phyloP scores from a whole-genome alignment of 2,888 invertebrate genomes.

The Linnaemya tessellans region DNA sequence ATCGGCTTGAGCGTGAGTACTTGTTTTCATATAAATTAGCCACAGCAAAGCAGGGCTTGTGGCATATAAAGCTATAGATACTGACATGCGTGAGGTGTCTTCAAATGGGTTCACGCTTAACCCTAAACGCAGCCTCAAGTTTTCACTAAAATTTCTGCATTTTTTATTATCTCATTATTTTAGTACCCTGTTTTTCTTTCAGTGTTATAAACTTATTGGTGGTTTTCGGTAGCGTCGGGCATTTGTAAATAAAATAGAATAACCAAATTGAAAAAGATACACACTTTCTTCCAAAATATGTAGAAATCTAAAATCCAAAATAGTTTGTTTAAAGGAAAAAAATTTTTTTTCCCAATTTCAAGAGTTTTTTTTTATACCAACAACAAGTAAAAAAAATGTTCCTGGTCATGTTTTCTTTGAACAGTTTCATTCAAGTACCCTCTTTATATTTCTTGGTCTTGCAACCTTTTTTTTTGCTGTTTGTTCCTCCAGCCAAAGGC shows the following conservation, averaged over 20 bases:
- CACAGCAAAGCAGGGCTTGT: too few relatives aligned
- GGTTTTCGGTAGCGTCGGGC: slow-evolving; percentile 51
- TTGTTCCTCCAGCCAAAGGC: background rate
- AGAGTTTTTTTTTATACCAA: slow-evolving; percentile 34
- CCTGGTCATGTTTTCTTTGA: slow-evolving; percentile 38
- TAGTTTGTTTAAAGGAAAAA: slow-evolving; percentile 55
- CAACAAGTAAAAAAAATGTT: slow-evolving; percentile 4
- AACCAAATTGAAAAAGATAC: slow-evolving; percentile 42
- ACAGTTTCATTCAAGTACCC: slow-evolving; percentile 19
- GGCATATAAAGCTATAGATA: too few relatives aligned
- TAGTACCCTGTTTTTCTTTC: slow-evolving; percentile 7
- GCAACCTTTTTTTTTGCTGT: slow-evolving; percentile 23
- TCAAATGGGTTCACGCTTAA: too few relatives aligned
- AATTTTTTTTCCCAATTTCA: slow-evolving; percentile 35
- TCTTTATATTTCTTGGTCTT: slow-evolving; percentile 2
- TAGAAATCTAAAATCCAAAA: slow-evolving; percentile 10
- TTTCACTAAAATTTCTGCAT: too few relatives aligned
- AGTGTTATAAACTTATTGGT: background rate
- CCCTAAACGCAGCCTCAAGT: too few relatives aligned
- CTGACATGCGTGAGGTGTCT: too few relatives aligned
- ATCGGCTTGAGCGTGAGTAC: too few relatives aligned
- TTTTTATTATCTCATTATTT: too few relatives aligned
- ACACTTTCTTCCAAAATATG: slow-evolving; percentile 14
- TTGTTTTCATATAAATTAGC: too few relatives aligned
- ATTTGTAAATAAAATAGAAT: slow-evolving; percentile 52